Base-by-base conservation (phyloP, 1,140 invertebrate genomes). In the Eumeta japonica region DNA sequence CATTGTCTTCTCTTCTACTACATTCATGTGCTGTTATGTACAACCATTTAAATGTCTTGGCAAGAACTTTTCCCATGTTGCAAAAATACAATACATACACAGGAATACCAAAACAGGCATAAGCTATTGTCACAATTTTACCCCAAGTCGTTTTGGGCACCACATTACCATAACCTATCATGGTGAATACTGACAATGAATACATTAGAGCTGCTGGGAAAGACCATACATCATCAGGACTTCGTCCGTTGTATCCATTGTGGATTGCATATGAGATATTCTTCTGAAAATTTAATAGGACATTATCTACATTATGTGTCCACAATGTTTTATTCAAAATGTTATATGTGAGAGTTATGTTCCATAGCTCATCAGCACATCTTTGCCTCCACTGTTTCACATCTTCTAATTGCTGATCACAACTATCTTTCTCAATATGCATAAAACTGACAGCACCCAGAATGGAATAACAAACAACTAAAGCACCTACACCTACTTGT, bases 81-180 rank as follows among this genome's bases (percentile, higher is more conserved):
- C 91, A 81, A 50, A 94, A 92, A 50, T 92, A 93, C 2, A 94
- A 62, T 12, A 94, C 83, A 66, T 93, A 94, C 10, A 97, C 76
- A 0, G 95, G 95, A 48, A 98, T 97, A 0, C 95, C 95, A 46
- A 98, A 84, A 1, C 94, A 87, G 0, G 95, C 93, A 76, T 97
- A 98, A 10, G 94, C 81, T 18, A 98, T 92, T 0, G 94, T 97
- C 10, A 87, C 82, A 14, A 89, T 84, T 71, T 96, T 95, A 1
- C 95, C 95, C 85, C 88, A 89, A 1, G 84, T 76, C 0, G 94
- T 97, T 54, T 87, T 85, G 0, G 94, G 94, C 3, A 94, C 87
- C 55, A 96, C 84, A 70, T 96, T 94, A 0, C 95, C 95, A 66
- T 97, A 97, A 1, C 94, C 94, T 46, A 93, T 92, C 90, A 93